Evolutionary conservation across 2,797 vertebrate species (phyloP), one percentile per base, ranked within the genome.

Genomic region (Urocyon cinereoargenteus): DNA sequence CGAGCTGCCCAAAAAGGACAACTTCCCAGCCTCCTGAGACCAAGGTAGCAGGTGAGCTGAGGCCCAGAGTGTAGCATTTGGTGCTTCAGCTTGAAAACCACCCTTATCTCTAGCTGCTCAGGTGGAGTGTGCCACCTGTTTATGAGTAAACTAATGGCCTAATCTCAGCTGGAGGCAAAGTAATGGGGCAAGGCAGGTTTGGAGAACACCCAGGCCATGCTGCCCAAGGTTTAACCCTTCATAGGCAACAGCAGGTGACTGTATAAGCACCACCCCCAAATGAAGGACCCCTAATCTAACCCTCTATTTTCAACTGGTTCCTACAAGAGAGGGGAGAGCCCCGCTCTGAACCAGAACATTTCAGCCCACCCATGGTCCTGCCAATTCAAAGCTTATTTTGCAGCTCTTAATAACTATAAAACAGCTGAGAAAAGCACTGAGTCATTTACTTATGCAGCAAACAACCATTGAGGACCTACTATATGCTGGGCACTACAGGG

Each of bases 111-210:
- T 96, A 97, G 97, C 97, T 82, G 92, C 97, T 84, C 98, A 84
- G 97, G 96, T 97, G 98, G 98, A 99, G 98, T 97, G 98, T 98
- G 99, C 98, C 98, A 93, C 90, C 68, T 98, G 98, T 99, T 99
- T 99, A 99, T 97, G 94, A 97, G 97, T 98, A 98, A 99, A 98
- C 98, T 98, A 97, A 97, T 95, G 97, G 97, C 96, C 97, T 85
- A 85, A 96, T 98, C 98, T 97, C 98, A 98, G 98, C 98, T 96
- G 87, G 92, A 98, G 98, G 98, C 98, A 90, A 53, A 75, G 96
- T 93, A 96, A 70, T n/a, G 96, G 86, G 96, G 96, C 8, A 97
- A 97, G 94, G 84, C 97, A 59, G 45, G 95, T 91, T 45, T 97
- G 77, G 92, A 36, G 86, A 82, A 49, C 97, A 97, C 97, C 95